Evolutionary conservation across 2,113 vertebrate genomes (phyloP).

Genomic region (Cavia aperea): DNA sequence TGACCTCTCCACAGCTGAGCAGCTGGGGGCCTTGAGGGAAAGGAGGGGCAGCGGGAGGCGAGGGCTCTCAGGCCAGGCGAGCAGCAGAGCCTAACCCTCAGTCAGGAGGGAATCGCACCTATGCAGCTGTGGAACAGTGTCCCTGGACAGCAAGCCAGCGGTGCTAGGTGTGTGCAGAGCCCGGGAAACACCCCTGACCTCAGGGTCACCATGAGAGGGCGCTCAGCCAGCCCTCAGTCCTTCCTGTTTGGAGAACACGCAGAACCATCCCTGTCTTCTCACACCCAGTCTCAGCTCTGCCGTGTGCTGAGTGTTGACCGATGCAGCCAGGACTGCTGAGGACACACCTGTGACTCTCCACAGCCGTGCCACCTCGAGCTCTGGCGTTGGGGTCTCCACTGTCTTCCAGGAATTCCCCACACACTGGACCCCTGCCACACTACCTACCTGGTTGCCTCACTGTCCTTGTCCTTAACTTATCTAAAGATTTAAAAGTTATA

Average conservation of each 20-base stretch:
- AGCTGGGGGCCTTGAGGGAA: background rate
- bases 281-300: background rate
- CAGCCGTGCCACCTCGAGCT: fast-evolving
- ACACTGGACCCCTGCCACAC: background rate
- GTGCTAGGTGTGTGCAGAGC: background rate
- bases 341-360: background rate
- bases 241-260: too few species aligned
- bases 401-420: background rate
- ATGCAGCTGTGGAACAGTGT: too few species aligned
- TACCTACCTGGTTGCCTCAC: background rate
- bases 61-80: background rate
- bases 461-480: background rate
- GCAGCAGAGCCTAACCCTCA: too few species aligned
- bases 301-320: too few species aligned
- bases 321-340: background rate
- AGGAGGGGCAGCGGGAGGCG: background rate
- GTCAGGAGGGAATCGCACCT: too few species aligned
- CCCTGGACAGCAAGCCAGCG: too few species aligned
- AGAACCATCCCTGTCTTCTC: background rate
- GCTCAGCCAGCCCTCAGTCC: background rate
- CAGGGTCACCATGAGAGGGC: too few species aligned
- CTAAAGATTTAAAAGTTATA: background rate
- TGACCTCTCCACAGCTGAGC: background rate
- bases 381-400: too few species aligned
- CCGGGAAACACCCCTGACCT: background rate